phyloP scores from a whole-genome alignment of 2,113 vertebrate genomes.

The Phalacrocorax pelagicus region DNA sequence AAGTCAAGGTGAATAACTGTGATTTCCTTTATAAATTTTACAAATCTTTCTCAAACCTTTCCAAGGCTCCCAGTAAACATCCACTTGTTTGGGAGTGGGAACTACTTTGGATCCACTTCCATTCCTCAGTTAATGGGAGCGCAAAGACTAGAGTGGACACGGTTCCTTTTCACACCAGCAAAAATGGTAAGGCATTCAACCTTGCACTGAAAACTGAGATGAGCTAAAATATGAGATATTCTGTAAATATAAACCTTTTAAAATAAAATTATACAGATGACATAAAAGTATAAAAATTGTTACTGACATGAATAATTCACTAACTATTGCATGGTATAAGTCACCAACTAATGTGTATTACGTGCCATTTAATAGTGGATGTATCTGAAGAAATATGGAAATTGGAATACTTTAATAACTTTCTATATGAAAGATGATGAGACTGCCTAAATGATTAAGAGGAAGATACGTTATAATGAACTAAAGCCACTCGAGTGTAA shows the following conservation, averaged over 20 bases:
- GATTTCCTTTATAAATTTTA: not conserved
- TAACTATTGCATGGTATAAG: constrained; percentile 69
- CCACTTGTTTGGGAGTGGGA: not conserved
- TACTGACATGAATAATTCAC: constrained; percentile 79
- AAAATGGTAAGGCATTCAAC: constrained; percentile 37
- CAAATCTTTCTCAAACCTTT: not conserved
- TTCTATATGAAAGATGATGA: constrained; percentile 83
- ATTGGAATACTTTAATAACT: constrained; percentile 84
- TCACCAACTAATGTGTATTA: constrained; percentile 77
- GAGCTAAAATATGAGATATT: constrained; percentile 47
- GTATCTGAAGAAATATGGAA: constrained; percentile 84
- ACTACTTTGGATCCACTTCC: not conserved
- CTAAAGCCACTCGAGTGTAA: constrained; percentile 88
- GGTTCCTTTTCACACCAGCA: not conserved
- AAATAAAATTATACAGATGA: constrained; percentile 73
- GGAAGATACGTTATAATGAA: constrained; percentile 91
- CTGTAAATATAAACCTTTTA: constrained; percentile 72
- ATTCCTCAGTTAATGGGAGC: not conserved
- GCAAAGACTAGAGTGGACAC: not conserved
- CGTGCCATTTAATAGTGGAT: constrained; percentile 80
- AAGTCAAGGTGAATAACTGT: not conserved
- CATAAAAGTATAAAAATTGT: constrained; percentile 73
- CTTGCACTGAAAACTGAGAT: constrained; percentile 61
- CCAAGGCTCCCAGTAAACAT: not conserved
- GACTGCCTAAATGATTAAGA: constrained; percentile 89